Evolutionary conservation across 2,888 invertebrate genomes (phyloP).

Genomic region (Eurois occulta): DNA sequence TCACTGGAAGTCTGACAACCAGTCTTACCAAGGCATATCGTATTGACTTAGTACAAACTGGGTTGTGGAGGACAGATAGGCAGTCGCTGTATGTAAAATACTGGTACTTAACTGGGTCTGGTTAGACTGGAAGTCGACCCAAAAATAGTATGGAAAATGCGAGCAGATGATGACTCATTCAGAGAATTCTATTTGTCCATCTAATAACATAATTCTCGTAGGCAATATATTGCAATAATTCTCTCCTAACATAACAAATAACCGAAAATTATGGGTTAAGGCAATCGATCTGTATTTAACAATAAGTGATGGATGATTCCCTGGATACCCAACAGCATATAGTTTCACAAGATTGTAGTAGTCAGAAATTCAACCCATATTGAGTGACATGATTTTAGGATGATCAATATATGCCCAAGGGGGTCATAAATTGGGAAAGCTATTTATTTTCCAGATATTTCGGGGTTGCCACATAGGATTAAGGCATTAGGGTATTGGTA

Average conservation of each 20-base stretch:
- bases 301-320: slow-evolving; percentile 64
- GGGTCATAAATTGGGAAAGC: slow-evolving; percentile 28
- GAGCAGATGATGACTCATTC: too few relatives aligned
- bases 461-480: background rate
- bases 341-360: slow-evolving; percentile 33
- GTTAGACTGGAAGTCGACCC: too few relatives aligned
- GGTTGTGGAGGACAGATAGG: background rate
- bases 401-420: slow-evolving; percentile 56
- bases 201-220: background rate
- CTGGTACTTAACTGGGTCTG: too few relatives aligned
- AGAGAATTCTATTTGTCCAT: background rate
- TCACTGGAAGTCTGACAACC: background rate
- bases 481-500: background rate
- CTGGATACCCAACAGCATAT: slow-evolving; percentile 3
- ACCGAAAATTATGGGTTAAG: slow-evolving; percentile 21
- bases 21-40: background rate
- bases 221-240: background rate
- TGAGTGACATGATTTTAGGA: slow-evolving; percentile 59
- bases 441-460: slow-evolving; percentile 46
- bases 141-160: too few relatives aligned
- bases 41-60: background rate
- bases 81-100: background rate
- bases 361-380: slow-evolving; percentile 15
- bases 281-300: slow-evolving; percentile 53
- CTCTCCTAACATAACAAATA: background rate